Percentiles rank a stretch among this genome's conserved stretches.
Conservation (phyloP, 2,888 invertebrate genomes). For the Coelogynopora nodosa region DNA sequence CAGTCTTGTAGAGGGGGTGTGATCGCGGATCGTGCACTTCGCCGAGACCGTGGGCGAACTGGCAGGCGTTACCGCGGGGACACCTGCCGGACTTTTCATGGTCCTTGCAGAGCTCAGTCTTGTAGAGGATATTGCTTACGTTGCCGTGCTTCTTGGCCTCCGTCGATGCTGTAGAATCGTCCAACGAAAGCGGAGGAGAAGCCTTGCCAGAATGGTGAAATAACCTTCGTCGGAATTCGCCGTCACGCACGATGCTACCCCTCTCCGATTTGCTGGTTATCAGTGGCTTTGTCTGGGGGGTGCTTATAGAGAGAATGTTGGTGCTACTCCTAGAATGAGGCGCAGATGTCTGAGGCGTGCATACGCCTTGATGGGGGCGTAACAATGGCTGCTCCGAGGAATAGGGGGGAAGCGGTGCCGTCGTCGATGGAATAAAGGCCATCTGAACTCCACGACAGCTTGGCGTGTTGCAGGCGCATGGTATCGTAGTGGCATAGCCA, state of each 20-base stretch:
- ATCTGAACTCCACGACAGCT: neutral
- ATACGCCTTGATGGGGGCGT: neutral
- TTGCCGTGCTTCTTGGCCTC: neutral
- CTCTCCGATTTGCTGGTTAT: neutral
- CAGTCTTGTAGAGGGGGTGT: conserved; percentile 45
- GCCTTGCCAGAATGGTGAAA: neutral
- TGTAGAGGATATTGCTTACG: conserved; percentile 41
- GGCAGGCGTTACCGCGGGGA: conserved; percentile 39
- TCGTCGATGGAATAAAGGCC: neutral
- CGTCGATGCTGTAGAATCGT: neutral
- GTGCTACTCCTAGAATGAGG: neutral
- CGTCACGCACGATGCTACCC: neutral
- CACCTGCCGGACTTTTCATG: conserved; percentile 11
- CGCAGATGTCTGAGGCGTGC: neutral
- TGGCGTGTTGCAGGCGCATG: neutral
- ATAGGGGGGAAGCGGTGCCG: no score
- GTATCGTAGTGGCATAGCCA: neutral
- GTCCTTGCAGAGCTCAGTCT: conserved; percentile 41
- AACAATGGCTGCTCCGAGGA: neutral
- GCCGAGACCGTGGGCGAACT: conserved; percentile 30
- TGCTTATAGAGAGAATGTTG: neutral
- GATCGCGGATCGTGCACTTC: conserved; percentile 39
- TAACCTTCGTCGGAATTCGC: neutral
- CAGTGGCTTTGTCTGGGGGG: neutral
- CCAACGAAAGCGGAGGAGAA: neutral